Evolutionary conservation across 1,140 invertebrate genomes (phyloP).

Genomic region (Drosophila eugracilis): DNA sequence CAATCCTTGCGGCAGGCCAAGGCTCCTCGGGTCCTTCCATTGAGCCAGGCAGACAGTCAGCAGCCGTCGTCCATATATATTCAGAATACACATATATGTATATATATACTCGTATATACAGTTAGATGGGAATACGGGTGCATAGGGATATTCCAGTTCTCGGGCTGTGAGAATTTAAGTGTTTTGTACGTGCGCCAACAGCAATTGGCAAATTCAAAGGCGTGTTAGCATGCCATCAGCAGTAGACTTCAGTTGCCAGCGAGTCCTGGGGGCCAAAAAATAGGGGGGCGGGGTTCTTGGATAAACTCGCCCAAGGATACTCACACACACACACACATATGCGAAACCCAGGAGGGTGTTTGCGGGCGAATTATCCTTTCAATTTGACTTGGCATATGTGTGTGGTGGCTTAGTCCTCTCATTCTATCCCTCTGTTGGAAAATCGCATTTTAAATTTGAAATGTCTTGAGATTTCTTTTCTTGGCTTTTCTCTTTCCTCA

Average conservation of each 20-base stretch:
- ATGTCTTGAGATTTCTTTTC: slow-evolving; percentile 78
- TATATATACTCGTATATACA: slow-evolving; percentile 3
- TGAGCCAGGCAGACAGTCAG: slow-evolving; percentile 41
- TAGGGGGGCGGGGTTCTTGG: slow-evolving; percentile 21
- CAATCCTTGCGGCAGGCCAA: slow-evolving; percentile 57
- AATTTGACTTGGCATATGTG: slow-evolving; percentile 85
- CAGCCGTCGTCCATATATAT: slow-evolving; percentile 24
- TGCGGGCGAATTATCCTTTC: slow-evolving; percentile 85
- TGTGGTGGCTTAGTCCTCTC: slow-evolving; percentile 20
- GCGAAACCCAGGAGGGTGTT: slow-evolving; percentile 78
- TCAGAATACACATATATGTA: slow-evolving; percentile 4
- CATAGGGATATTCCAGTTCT: slow-evolving; percentile 44
- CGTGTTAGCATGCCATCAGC: slow-evolving; percentile 83
- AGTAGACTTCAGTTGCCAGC: slow-evolving; percentile 52
- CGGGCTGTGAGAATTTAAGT: slow-evolving; percentile 83
- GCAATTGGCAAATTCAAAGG: slow-evolving; percentile 84
- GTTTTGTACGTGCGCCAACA: slow-evolving; percentile 84
- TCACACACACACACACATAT: slow-evolving; percentile 18
- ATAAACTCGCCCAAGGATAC: slow-evolving; percentile 43
- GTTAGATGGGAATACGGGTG: slow-evolving; percentile 24
- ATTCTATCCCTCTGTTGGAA: slow-evolving; percentile 31
- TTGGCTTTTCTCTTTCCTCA: slow-evolving; percentile 17
- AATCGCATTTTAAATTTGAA: slow-evolving; percentile 83
- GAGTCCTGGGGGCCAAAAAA: slow-evolving; percentile 21
- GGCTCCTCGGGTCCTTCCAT: slow-evolving; percentile 38